Evolutionary conservation across 2,888 invertebrate species (phyloP).

Genomic region (Mystacides longicornis): DNA sequence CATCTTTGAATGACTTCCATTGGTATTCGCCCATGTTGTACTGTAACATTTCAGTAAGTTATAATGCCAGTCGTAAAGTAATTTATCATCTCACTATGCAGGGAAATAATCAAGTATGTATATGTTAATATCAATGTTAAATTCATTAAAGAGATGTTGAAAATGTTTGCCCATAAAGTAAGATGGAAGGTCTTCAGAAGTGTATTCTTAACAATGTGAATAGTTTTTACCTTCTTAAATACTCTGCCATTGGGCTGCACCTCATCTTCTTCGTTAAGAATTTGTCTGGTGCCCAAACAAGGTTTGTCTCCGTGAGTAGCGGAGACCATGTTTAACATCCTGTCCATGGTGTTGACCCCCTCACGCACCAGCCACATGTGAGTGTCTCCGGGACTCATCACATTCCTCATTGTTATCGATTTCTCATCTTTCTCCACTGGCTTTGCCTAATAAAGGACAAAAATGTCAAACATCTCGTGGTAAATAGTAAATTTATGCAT

Average conservation of each 20-base stretch:
- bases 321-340: constrained; percentile 74
- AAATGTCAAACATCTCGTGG: too few relatives aligned
- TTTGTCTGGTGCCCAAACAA: constrained; percentile 84
- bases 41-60: constrained; percentile 40
- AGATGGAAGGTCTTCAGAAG: too few relatives aligned
- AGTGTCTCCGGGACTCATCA: constrained; percentile 59
- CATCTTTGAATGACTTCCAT: constrained; percentile 79
- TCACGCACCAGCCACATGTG: constrained; percentile 68
- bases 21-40: constrained; percentile 88
- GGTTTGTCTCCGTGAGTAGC: constrained; percentile 63
- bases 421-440: constrained; percentile 56
- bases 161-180: too few relatives aligned
- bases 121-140: too few relatives aligned
- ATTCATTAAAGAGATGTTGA: too few relatives aligned
- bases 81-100: too few relatives aligned
- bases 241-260: constrained; percentile 87
- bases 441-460: constrained; percentile 64
- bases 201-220: too few relatives aligned
- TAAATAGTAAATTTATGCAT: too few relatives aligned
- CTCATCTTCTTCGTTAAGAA: constrained; percentile 91
- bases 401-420: constrained; percentile 65
- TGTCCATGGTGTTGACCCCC: constrained; percentile 73
- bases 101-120: too few relatives aligned
- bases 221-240: constrained; percentile 75
- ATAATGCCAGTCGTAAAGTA: too few relatives aligned